Base-by-base conservation (phyloP, 2,797 vertebrate species). In the Tragelaphus oryx region DNA sequence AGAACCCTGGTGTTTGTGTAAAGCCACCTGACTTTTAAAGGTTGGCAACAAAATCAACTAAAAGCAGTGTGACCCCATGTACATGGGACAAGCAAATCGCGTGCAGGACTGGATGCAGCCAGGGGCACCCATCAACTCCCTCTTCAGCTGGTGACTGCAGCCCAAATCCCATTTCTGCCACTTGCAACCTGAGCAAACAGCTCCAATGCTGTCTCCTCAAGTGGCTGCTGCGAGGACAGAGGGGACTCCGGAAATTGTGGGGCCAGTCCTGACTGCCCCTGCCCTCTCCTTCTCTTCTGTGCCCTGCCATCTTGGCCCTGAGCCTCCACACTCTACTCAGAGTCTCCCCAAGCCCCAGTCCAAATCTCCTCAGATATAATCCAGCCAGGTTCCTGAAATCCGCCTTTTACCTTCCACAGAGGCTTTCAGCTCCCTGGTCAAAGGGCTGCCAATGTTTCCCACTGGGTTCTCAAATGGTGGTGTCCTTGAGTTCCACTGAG, bases 41-140 rank as follows among this genome's bases (percentile, higher is more conserved):
- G 12, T 44, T 44, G 37, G 10, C 30, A 60, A 20, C 22, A 8
- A 80, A 62, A 4, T 89, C 37, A 33, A 24, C 8, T 55, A 22
- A 75, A 92, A 48, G 62, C 16, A 75, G 46, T 76, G 60, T 6
- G 22, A 44, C 18, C 33, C 37, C 5, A 16, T 0, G 16, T 8
- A 7, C 3, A 6, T 3, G 22, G 11, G 52, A 44, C 52, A 71
- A 57, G 62, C 24, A 52, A 65, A 55, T 24, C 12, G 0, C 0
- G 1, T 1, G 4, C 18, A 16, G 10, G 10, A 44, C 41, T 10
- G 22, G 37, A 57, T 33, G 26, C 28, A 59, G 20, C 44, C 11
- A 24, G 30, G 28, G 37, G 4, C 18, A 18, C 52, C 33, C 14
- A 0, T 11, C 11, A 26, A 7, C 81, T 79, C 48, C 41, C 52